These are phyloP conservation scores for Neomonachus schauinslandi DNA, from an alignment of 2,113 vertebrate genomes.

Conservation along the genomic window DNA sequence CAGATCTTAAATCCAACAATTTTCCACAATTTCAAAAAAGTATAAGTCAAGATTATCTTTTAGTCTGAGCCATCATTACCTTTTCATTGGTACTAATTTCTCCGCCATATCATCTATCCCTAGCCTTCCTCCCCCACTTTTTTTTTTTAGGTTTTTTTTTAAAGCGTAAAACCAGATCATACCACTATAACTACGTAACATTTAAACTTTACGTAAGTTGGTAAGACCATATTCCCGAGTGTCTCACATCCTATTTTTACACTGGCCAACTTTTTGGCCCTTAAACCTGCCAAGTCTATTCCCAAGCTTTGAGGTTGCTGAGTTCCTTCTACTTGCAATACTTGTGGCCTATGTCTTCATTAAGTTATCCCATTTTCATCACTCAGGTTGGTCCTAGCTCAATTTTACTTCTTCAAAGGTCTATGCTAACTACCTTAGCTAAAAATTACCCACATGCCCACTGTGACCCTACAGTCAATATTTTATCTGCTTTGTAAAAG, in stretches of 20 bases:
- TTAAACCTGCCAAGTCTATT: not conserved
- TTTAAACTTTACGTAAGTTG: not conserved
- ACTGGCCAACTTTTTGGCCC: not conserved
- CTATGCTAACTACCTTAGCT: not conserved
- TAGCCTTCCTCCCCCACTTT: not conserved
- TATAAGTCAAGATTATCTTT: not conserved
- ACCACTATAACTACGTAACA: constrained; percentile 34
- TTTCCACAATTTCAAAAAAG: not conserved
- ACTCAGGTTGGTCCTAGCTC: not conserved
- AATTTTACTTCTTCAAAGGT: not conserved
- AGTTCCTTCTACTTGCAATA: not conserved
- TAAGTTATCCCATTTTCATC: not conserved
- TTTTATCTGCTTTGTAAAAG: not conserved
- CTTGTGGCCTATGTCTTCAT: not conserved
- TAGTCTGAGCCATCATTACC: not conserved
- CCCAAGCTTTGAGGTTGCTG: not conserved
- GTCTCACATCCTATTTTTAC: not conserved
- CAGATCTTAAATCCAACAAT: not conserved
- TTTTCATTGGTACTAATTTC: not conserved
- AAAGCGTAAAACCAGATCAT: not conserved
- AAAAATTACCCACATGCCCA: not conserved
- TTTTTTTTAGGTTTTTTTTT: not conserved
- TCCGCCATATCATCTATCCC: not conserved
- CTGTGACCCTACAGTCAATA: not conserved
- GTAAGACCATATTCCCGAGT: not conserved